Evolutionary conservation across 2,888 invertebrate genomes (phyloP).

Genomic region (Zygothrica quintamaculata): DNA sequence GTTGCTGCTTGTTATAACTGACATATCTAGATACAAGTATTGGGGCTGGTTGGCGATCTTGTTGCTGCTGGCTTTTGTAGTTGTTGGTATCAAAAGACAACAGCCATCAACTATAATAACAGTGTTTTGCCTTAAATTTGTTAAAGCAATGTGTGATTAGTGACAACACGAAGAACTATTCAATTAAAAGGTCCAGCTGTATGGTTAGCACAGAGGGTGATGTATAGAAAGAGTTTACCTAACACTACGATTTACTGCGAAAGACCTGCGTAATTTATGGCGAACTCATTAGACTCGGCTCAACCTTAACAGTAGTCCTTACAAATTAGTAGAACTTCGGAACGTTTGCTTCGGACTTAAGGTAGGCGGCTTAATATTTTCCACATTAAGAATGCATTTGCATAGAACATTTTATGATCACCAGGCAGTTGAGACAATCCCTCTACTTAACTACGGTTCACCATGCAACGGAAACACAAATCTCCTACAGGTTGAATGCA

Average conservation of each 20-base stretch:
- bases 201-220: conserved; percentile 10
- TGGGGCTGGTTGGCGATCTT: conserved; percentile 17
- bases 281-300: conserved; percentile 31
- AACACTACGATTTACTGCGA: not conserved
- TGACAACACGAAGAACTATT: conserved; percentile 58
- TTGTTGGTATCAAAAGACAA: conserved; percentile 23
- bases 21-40: conserved; percentile 66
- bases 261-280: conserved; percentile 17
- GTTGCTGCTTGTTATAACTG: conserved; percentile 73
- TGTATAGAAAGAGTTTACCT: not conserved
- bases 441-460: conserved; percentile 31
- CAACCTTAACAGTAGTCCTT: conserved; percentile 24
- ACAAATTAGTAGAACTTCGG: conserved; percentile 20
- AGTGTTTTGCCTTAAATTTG: conserved; percentile 55
- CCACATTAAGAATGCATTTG: conserved; percentile 61
- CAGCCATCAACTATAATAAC: conserved; percentile 41
- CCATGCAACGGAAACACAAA: conserved; percentile 41
- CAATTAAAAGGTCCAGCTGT: too few relatives aligned
- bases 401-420: not conserved
- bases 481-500: not conserved
- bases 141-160: conserved; percentile 60
- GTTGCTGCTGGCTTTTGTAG: conserved; percentile 7
- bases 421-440: not conserved
- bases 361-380: conserved; percentile 40
- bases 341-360: conserved; percentile 31